Evolutionary conservation across 2,797 vertebrate species (phyloP).

Genomic region (Hapalemur alaotrensis): DNA sequence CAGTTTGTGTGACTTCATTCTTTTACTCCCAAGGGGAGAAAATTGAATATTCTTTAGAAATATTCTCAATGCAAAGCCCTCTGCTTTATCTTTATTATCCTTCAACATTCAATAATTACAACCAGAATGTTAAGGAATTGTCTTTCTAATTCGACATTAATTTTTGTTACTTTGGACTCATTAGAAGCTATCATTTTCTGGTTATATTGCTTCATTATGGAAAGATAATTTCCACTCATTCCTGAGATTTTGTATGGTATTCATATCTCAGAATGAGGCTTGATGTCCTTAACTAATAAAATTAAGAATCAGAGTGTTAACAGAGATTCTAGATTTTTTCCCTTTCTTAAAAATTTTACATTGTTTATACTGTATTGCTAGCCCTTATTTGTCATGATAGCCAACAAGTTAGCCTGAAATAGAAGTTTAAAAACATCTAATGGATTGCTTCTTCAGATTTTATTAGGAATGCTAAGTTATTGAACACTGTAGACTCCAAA

Average conservation of each 20-base stretch:
- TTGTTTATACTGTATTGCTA: not conserved
- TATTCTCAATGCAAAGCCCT: not conserved
- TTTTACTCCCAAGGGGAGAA: not conserved
- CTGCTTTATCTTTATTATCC: not conserved
- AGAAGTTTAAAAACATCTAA: not conserved
- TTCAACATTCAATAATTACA: not conserved
- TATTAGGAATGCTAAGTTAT: not conserved
- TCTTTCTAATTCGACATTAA: not conserved
- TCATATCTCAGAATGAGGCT: not conserved
- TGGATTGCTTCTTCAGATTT: slow-evolving; percentile 9
- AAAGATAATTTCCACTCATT: not conserved
- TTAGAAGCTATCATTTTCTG: slow-evolving; percentile 21
- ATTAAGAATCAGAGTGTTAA: not conserved
- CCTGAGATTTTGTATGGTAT: not conserved
- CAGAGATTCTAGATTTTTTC: not conserved
- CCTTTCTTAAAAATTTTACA: not conserved
- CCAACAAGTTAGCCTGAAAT: not conserved
- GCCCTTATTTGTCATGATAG: not conserved
- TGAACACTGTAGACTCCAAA: not conserved
- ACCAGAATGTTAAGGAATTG: not conserved
- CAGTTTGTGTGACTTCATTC: not conserved
- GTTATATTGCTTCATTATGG: not conserved
- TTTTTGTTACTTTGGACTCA: not conserved
- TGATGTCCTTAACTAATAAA: not conserved
- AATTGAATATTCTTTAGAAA: not conserved